A percentile compares a stretch with the other conserved stretches of the same genome.
phyloP scores from a whole-genome alignment of 1,140 invertebrate genomes.

The Halesus radiatus region DNA sequence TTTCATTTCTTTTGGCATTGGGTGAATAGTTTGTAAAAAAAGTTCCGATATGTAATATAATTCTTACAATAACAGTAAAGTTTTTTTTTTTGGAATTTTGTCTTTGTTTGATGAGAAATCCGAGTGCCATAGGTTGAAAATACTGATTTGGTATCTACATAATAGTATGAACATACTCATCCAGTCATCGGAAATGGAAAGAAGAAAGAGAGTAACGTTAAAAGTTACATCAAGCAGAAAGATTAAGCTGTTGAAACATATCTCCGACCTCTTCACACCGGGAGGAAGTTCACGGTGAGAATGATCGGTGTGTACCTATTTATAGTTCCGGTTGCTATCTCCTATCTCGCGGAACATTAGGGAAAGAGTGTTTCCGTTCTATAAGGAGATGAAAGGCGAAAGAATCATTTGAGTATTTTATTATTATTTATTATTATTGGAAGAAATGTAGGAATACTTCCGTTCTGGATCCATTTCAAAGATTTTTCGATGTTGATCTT shows the following conservation, averaged over 20 bases:
- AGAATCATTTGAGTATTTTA: neutral
- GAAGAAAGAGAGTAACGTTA: constrained; percentile 12
- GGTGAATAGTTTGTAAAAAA: too few relatives aligned
- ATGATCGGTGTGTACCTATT: constrained; percentile 6
- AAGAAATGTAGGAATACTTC: neutral
- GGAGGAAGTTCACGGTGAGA: neutral
- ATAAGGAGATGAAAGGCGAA: constrained; percentile 24
- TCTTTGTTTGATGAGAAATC: too few relatives aligned
- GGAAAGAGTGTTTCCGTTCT: constrained; percentile 8
- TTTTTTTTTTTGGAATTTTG: too few relatives aligned
- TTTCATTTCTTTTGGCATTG: too few relatives aligned
- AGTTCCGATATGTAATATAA: too few relatives aligned
- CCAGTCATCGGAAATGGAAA: neutral
- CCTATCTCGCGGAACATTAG: constrained; percentile 20
- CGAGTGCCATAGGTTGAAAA: too few relatives aligned
- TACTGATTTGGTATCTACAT: neutral
- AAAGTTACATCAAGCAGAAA: constrained; percentile 44
- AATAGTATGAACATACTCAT: neutral
- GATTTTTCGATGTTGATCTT: neutral
- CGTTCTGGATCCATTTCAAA: neutral
- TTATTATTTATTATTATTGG: too few relatives aligned
- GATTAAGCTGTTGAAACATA: constrained; percentile 51
- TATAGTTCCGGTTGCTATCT: constrained; percentile 17
- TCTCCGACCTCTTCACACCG: constrained; percentile 20
- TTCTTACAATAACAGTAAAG: too few relatives aligned